Evolutionary conservation across 2,888 invertebrate species (phyloP).

Genomic region (Ornithoptera priamus): DNA sequence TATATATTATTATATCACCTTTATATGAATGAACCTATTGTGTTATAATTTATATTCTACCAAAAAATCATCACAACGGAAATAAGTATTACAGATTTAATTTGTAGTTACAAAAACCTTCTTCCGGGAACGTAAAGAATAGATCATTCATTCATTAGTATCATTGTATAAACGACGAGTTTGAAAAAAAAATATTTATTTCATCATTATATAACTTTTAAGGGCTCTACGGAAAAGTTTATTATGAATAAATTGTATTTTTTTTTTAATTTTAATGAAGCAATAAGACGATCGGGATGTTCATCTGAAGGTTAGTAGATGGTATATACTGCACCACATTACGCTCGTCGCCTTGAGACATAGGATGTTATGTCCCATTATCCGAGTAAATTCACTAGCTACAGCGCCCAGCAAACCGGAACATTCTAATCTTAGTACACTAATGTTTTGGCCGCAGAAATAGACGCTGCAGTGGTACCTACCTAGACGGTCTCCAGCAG

Average conservation of each 20-base stretch:
- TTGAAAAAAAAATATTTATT: conserved; percentile 9
- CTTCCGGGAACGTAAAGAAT: conserved; percentile 10
- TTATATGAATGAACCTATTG: not conserved
- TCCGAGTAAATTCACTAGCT: too few relatives aligned
- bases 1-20: too few relatives aligned
- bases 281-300: too few relatives aligned
- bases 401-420: too few relatives aligned
- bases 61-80: not conserved
- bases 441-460: too few relatives aligned
- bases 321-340: too few relatives aligned
- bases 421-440: too few relatives aligned
- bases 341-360: too few relatives aligned
- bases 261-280: not conserved
- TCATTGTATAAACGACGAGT: conserved; percentile 9
- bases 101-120: conserved; percentile 5
- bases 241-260: not conserved
- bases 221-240: not conserved
- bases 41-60: not conserved
- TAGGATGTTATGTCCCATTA: too few relatives aligned
- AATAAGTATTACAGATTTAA: not conserved
- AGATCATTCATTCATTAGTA: conserved; percentile 9
- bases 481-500: too few relatives aligned
- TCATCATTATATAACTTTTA: conserved; percentile 8
- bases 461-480: too few relatives aligned
- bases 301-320: too few relatives aligned